Conservation (phyloP, 2,797 vertebrate species). For the Enteromius radiatus region DNA sequence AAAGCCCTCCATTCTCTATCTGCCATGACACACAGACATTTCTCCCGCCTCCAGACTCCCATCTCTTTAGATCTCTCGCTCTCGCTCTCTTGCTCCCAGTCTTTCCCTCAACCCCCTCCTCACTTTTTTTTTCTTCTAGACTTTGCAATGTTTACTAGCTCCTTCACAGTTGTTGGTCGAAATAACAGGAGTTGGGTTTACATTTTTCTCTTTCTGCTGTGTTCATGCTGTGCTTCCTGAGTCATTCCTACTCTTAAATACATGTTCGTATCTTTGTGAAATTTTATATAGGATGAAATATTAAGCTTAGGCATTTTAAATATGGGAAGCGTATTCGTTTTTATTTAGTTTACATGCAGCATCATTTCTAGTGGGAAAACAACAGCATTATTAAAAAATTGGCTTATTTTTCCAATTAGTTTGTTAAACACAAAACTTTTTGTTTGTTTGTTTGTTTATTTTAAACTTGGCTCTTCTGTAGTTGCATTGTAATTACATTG, state of each 20-base stretch:
- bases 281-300: background rate
- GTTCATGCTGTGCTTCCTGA: background rate
- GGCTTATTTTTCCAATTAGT: too few relatives aligned
- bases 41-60: slow-evolving; percentile 35
- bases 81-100: slow-evolving; percentile 13
- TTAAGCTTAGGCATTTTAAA: background rate
- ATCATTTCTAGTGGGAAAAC: background rate
- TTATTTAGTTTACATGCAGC: background rate
- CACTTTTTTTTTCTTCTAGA: slow-evolving; percentile 18
- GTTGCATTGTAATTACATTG: too few relatives aligned
- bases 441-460: too few relatives aligned
- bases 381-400: background rate
- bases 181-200: slow-evolving; percentile 52
- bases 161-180: slow-evolving; percentile 48
- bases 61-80: slow-evolving; percentile 31
- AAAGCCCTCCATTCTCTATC: slow-evolving; percentile 52
- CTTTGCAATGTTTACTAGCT: slow-evolving; percentile 42
- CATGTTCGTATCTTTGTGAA: background rate
- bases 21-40: slow-evolving; percentile 47
- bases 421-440: too few relatives aligned
- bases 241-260: background rate
- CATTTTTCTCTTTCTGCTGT: slow-evolving; percentile 50
- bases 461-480: too few relatives aligned
- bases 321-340: background rate
- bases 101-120: slow-evolving; percentile 20